These are phyloP conservation scores for Myotis brandtii DNA, from an alignment of 2,113 vertebrate genomes.

Conservation along the genomic window DNA sequence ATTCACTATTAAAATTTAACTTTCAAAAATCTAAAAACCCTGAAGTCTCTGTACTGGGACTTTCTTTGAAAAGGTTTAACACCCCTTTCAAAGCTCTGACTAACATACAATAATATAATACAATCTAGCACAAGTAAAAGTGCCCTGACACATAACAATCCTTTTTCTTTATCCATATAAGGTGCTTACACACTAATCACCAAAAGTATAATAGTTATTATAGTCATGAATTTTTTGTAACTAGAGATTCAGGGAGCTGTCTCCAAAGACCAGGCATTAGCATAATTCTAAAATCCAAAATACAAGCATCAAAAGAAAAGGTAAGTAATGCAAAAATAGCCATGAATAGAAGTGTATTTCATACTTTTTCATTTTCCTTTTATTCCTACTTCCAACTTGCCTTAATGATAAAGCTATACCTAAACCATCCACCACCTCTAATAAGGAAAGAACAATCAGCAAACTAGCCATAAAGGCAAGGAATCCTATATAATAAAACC, in stretches of 20 bases:
- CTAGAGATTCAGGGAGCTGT: neutral
- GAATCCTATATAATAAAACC: neutral
- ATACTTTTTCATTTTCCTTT: constrained; percentile 12
- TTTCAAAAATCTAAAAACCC: constrained; percentile 23
- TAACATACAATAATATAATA: constrained; percentile 53
- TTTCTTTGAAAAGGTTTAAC: constrained; percentile 54
- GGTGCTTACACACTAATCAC: neutral
- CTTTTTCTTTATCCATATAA: neutral
- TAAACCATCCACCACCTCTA: constrained; percentile 1
- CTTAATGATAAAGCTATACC: neutral
- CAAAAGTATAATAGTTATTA: neutral
- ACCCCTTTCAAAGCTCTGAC: constrained; percentile 3
- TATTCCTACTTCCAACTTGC: constrained; percentile 35
- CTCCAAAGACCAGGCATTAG: neutral
- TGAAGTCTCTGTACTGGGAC: neutral
- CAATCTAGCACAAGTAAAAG: neutral
- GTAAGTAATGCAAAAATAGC: neutral
- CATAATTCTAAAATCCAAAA: constrained; percentile 42
- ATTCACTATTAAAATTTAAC: constrained; percentile 55
- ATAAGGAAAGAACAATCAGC: constrained; percentile 9
- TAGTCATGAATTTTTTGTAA: neutral
- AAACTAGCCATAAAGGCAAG: neutral
- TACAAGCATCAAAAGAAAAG: constrained; percentile 7
- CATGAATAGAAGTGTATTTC: neutral
- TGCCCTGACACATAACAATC: neutral